Percentiles rank a stretch among this genome's conserved stretches.
Evolutionary conservation across 1,140 invertebrate species (phyloP).

Genomic region (Conopomorpha cramerella): DNA sequence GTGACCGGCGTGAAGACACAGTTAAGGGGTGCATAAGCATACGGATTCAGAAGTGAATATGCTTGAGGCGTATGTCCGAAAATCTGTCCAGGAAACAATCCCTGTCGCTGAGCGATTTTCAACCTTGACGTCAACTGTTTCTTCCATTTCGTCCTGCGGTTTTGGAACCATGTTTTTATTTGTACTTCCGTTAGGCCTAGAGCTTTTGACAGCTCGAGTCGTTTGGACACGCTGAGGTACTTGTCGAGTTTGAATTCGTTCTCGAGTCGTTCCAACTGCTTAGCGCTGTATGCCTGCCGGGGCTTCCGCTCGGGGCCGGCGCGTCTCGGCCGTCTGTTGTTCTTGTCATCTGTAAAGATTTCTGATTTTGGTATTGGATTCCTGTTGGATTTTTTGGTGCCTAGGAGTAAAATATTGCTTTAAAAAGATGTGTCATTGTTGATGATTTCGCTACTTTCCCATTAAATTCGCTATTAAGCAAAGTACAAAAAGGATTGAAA

Average conservation of each 20-base stretch:
- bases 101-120: conserved; percentile 86
- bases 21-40: conserved; percentile 51
- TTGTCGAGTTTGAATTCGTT: conserved; percentile 94
- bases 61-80: conserved; percentile 65
- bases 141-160: conserved; percentile 94
- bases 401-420: neutral
- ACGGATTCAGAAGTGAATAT: conserved; percentile 63
- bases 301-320: conserved; percentile 90
- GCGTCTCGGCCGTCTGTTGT: conserved; percentile 73
- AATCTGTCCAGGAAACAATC: conserved; percentile 72
- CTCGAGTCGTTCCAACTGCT: conserved; percentile 88
- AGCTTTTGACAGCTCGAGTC: conserved; percentile 89
- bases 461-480: too few relatives aligned
- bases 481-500: too few relatives aligned
- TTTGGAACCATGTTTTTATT: conserved; percentile 98
- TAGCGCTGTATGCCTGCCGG: conserved; percentile 92
- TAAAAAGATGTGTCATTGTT: neutral
- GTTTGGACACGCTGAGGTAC: conserved; percentile 92
- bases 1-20: conserved; percentile 60
- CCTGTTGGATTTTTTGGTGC: neutral
- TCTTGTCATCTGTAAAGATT: conserved; percentile 35
- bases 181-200: conserved; percentile 92
- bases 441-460: too few relatives aligned
- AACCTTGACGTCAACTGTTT: conserved; percentile 89
- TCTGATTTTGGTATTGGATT: neutral